A percentile compares a stretch with the other conserved stretches of the same genome.
Conservation (phyloP, 2,797 vertebrate genomes). For the Cirrhinus mrigala region DNA sequence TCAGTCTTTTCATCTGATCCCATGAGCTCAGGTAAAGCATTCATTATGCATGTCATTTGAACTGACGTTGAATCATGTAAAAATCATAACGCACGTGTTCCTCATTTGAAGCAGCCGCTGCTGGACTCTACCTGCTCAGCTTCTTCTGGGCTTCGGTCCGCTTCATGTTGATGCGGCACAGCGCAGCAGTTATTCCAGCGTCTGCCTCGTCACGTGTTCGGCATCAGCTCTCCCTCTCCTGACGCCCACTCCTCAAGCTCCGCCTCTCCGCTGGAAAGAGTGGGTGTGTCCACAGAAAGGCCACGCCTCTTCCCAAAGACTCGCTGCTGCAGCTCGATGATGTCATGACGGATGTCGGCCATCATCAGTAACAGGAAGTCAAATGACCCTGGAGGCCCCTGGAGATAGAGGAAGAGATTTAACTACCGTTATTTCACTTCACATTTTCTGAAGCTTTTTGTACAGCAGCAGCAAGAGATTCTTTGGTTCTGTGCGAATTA, state of each 20-base stretch:
- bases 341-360: conserved; percentile 96
- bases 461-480: conserved; percentile 77
- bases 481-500: background rate
- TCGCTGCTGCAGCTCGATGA: conserved; percentile 88
- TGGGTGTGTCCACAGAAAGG: conserved; percentile 72
- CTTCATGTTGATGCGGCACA: background rate
- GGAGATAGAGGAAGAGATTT: conserved; percentile 77
- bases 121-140: conserved; percentile 3
- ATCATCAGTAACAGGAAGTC: conserved; percentile 95
- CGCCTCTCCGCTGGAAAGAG: conserved; percentile 70
- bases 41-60: background rate
- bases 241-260: conserved; percentile 79
- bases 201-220: conserved; percentile 79
- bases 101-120: background rate
- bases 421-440: conserved; percentile 82
- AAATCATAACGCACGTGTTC: background rate
- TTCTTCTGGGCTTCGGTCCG: background rate
- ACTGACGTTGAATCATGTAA: too few relatives aligned
- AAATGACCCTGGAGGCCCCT: conserved; percentile 96
- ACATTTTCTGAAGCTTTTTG: background rate
- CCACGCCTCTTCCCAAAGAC: conserved; percentile 83
- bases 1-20: background rate
- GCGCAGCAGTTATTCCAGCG: background rate
- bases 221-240: conserved; percentile 73
- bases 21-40: background rate